A percentile compares a stretch with the other conserved stretches of the same genome.
These are phyloP conservation scores for Phyto melanocephala DNA, from an alignment of 2,888 invertebrate species.

Conservation along the genomic window DNA sequence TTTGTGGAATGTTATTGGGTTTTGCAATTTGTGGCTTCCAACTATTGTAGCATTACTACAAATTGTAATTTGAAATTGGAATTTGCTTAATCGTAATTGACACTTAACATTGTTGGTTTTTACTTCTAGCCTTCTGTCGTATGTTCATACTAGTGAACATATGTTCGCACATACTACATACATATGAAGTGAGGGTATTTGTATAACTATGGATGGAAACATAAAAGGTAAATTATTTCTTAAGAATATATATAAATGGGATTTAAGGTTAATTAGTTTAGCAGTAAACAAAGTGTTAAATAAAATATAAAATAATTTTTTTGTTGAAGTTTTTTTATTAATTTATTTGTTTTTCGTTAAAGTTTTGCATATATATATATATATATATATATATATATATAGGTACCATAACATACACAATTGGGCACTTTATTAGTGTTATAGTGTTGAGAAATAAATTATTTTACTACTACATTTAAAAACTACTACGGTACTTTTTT, in stretches of 20 bases:
- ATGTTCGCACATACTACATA: background rate
- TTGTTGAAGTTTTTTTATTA: background rate
- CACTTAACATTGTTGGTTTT: conserved; percentile 65
- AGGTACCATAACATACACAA: too few species aligned
- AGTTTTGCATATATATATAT: too few species aligned
- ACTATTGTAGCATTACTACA: conserved; percentile 57
- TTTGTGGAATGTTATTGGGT: conserved; percentile 62
- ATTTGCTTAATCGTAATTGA: conserved; percentile 66
- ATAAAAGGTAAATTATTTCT: conserved; percentile 54
- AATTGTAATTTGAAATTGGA: conserved; percentile 66
- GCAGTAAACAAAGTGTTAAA: conserved; percentile 30
- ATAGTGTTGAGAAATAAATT: too few species aligned
- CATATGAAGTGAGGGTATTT: background rate
- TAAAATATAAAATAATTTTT: background rate
- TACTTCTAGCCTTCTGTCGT: conserved; percentile 21
- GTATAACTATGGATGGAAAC: background rate
- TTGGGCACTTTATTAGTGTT: too few species aligned
- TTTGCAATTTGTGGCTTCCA: conserved; percentile 64
- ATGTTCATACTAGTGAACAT: background rate
- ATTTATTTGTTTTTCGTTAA: background rate
- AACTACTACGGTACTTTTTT: too few species aligned
- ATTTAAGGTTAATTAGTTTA: conserved; percentile 58
- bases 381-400: too few species aligned
- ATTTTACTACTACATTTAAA: too few species aligned
- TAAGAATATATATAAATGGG: conserved; percentile 27